Evolutionary conservation across 2,888 invertebrate species (phyloP).

Genomic region (Pseudolycoriella hygida): DNA sequence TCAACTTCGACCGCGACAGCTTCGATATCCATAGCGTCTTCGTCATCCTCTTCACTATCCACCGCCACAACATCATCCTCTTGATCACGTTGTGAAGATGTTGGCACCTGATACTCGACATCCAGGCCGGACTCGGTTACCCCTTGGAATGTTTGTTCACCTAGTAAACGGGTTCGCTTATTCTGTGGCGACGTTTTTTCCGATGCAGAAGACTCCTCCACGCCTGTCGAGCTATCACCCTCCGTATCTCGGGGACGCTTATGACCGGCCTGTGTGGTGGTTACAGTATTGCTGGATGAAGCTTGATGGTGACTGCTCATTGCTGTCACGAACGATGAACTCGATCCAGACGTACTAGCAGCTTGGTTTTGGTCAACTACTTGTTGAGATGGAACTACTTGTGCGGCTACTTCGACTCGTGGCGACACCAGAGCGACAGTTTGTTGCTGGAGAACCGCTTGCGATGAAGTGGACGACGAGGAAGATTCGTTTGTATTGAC

Average conservation of each 20-base stretch:
- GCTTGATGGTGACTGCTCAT: slow-evolving; percentile 30
- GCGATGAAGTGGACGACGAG: slow-evolving; percentile 8
- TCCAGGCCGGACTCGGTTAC: slow-evolving; percentile 40
- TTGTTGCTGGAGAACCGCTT: slow-evolving; percentile 31
- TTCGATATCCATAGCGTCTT: slow-evolving; percentile 28
- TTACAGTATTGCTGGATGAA: slow-evolving; percentile 45
- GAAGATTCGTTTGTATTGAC: slow-evolving; percentile 21
- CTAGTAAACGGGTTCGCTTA: slow-evolving; percentile 23
- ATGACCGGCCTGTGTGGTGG: slow-evolving; percentile 43
- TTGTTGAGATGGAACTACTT: slow-evolving; percentile 16
- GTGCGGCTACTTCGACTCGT: slow-evolving; percentile 44
- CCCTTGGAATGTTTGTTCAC: slow-evolving; percentile 24
- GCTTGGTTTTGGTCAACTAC: slow-evolving; percentile 24
- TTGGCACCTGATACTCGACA: slow-evolving; percentile 71
- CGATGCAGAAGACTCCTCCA: slow-evolving; percentile 19
- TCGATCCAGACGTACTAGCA: slow-evolving; percentile 24
- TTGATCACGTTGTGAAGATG: slow-evolving; percentile 72
- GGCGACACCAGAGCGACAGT: slow-evolving; percentile 54
- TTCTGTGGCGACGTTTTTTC: slow-evolving; percentile 20
- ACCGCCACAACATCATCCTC: slow-evolving; percentile 69
- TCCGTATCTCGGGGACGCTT: slow-evolving; percentile 42
- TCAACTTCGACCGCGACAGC: slow-evolving; percentile 38
- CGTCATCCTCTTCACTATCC: slow-evolving; percentile 60
- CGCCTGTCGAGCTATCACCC: slow-evolving; percentile 33
- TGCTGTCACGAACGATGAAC: slow-evolving; percentile 19